Conservation (phyloP, 2,888 invertebrate species). For the Andrena dorsata region DNA sequence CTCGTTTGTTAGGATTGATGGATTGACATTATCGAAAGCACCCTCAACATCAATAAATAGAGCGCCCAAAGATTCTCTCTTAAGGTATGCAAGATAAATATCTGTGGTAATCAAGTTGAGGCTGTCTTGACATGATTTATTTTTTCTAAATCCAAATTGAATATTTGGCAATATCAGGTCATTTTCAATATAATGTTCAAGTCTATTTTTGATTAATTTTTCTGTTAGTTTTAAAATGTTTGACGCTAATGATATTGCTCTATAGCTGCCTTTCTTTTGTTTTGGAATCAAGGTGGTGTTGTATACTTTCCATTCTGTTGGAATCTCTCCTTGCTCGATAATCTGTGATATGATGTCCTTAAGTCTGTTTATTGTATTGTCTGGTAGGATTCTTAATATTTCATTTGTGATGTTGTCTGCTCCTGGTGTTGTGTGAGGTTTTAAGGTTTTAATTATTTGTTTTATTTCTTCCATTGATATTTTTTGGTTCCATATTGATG, state of each 20-base stretch:
- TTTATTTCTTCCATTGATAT: neutral
- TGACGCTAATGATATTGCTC: too few species aligned
- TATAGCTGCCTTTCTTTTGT: too few species aligned
- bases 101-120: neutral
- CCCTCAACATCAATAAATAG: neutral
- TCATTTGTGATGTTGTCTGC: neutral
- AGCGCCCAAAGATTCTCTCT: neutral
- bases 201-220: neutral
- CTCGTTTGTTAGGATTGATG: neutral
- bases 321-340: neutral
- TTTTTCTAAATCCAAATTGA: neutral
- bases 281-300: too few species aligned
- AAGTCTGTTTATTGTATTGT: too few species aligned
- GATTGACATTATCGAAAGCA: neutral
- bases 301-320: neutral
- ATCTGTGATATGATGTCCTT: neutral
- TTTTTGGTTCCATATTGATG: neutral
- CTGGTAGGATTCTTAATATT: too few species aligned
- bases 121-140: neutral
- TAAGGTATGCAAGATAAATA: neutral
- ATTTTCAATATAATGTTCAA: neutral
- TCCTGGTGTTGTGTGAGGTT: neutral
- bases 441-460: neutral
- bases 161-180: neutral
- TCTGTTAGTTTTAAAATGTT: too few species aligned